Base-by-base conservation (phyloP, 2,113 vertebrate genomes). In the Alectura lathami region DNA sequence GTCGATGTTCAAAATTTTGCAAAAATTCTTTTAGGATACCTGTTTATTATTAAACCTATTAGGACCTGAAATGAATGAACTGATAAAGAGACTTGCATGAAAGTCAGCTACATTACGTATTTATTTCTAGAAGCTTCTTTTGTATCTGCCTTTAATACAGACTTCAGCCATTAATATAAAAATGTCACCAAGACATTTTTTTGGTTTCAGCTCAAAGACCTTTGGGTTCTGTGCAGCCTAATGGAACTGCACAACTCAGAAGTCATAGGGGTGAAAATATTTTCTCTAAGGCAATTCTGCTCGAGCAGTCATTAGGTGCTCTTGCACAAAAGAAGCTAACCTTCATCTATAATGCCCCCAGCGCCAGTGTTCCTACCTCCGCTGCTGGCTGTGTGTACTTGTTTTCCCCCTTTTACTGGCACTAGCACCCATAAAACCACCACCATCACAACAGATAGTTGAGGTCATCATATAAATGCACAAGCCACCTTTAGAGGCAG, bases 391-490 rank as follows among this genome's bases (percentile, higher is more conserved):
- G 3, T 1, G 4, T 17, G 11, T 8, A 51, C 48, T 54, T 66
- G 11, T 16, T 62, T 38, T n/a, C 32, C 13, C 2, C 4, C 24
- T 78, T 18, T 21, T 27, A 2, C 30, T 53, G 69, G 2, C 42
- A 43, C 13, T 59, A 51, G 17, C 26, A 9, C 38, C 21, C 27
- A 9, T 10, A 70, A 53, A 89, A 40, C 4, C 23, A 69, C 40
- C 54, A 43, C 12, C 68, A 45, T 40, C 32, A 32, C 20, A 9
- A 17, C 17, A 50, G 34, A 14, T 15, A 62, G 14, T 20, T 26
- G 16, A 20, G 20, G 7, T 13, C 1, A 0, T 8, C 32, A n/a
- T 22, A 40, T 7, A 30, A 68, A 57, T 3, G 4, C 3, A 2
- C n/a, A 34, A 9, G 10, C 11, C 11, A 16, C 9, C 36, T 68